Conservation (phyloP, 2,113 vertebrate species). For the Sander lucioperca region DNA sequence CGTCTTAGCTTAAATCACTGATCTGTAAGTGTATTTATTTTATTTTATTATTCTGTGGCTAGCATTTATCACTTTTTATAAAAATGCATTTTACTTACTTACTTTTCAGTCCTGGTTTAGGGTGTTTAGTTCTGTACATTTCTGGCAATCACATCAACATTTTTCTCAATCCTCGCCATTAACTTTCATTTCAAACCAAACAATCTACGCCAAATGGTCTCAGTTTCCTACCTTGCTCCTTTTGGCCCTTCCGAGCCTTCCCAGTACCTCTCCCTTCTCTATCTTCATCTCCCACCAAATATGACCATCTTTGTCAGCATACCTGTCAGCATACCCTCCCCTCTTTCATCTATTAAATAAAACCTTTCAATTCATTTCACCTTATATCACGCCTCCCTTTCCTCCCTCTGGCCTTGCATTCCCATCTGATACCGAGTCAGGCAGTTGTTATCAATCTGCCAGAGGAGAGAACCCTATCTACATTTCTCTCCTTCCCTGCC, state of each 20-base stretch:
- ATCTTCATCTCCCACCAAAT: conserved; percentile 19
- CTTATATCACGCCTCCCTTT: conserved; percentile 14
- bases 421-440: conserved; percentile 14
- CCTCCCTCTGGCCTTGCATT: conserved; percentile 22
- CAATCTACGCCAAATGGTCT: not conserved
- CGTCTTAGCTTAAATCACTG: no score
- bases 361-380: conserved; percentile 34
- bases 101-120: not conserved
- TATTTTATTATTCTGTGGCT: no score
- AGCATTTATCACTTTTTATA: no score
- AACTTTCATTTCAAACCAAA: conserved; percentile 7
- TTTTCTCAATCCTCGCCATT: not conserved
- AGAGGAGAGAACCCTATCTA: conserved; percentile 2
- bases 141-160: not conserved
- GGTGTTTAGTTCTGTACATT: not conserved
- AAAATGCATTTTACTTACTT: no score
- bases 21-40: no score
- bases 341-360: conserved; percentile 33
- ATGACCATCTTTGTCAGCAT: conserved; percentile 20
- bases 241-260: not conserved
- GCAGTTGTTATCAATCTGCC: conserved; percentile 42
- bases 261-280: no score
- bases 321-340: conserved; percentile 18
- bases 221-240: not conserved
- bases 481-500: not conserved